These are phyloP conservation scores for Zaprionus ornatus DNA, from an alignment of 1,140 invertebrate species.

Conservation along the genomic window DNA sequence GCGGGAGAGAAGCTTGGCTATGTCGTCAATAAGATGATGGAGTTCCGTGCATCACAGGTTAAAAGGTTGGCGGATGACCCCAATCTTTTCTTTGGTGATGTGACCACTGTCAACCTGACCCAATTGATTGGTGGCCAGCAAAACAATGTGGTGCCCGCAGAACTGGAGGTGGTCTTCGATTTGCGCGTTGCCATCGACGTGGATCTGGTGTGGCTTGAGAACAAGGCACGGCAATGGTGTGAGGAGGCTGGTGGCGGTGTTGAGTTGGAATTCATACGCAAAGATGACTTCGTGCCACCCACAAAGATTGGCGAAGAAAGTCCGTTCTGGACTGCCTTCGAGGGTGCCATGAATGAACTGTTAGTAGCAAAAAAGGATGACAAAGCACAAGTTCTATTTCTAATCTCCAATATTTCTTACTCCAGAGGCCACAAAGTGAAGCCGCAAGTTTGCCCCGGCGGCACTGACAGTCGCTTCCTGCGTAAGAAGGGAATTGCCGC, in stretches of 20 bases:
- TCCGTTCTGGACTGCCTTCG: conserved; percentile 92
- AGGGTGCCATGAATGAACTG: conserved; percentile 85
- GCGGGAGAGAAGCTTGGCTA: conserved; percentile 93
- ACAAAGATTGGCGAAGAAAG: conserved; percentile 89
- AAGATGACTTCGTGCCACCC: conserved; percentile 86
- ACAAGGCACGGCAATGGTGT: conserved; percentile 89
- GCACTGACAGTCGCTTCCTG: conserved; percentile 90
- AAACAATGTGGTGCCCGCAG: conserved; percentile 94
- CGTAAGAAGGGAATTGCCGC: conserved; percentile 84
- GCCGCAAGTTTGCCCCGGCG: conserved; percentile 90
- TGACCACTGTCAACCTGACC: conserved; percentile 95
- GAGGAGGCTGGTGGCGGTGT: conserved; percentile 92
- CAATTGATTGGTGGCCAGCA: conserved; percentile 94
- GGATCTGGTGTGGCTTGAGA: conserved; percentile 89
- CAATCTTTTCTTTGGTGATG: conserved; percentile 90
- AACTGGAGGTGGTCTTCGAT: conserved; percentile 91
- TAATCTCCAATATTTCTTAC: background rate
- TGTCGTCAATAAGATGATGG: conserved; percentile 91
- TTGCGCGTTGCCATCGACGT: conserved; percentile 87
- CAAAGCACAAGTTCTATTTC: background rate
- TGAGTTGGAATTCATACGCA: conserved; percentile 89
- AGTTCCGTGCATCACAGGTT: conserved; percentile 89
- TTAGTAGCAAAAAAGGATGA: conserved; percentile 72
- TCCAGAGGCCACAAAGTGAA: conserved; percentile 85
- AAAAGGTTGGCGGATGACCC: conserved; percentile 86